Base-by-base conservation (phyloP, 2,888 invertebrate species). In the Lasioglossum figueresi region DNA sequence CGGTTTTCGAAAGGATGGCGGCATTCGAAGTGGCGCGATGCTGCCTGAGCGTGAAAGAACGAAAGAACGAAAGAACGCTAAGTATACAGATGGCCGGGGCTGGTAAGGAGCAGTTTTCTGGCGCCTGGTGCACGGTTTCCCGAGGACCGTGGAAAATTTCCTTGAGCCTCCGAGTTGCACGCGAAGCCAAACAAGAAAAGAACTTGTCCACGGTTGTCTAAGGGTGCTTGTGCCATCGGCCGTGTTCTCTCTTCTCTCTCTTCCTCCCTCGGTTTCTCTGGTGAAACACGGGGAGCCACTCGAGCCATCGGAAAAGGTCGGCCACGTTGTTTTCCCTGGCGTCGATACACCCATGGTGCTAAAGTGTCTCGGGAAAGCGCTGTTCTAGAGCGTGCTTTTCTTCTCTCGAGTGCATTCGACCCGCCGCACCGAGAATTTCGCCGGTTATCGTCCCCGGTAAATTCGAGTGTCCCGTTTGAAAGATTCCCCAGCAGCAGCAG, bases 311-410 rank as follows among this genome's bases (percentile, higher is more conserved):
- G 59, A 81, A 82, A 82, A 83, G 84, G 74, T 84, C 82, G 80
- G 88, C 82, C 23, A 80, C 76, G 87, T 87, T 90, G 88, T 90
- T 88, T 89, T 83, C 84, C 75, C 66, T 45, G 31, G 79, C 82
- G 76, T 75, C 85, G 85, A 85, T 85, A 81, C 79, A 72, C 71
- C 85, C 80, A 66, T 70, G 85, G 75, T 70, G 82, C 74, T 82
- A 78, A 76, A 86, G 82, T 81, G 72, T 71, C 82, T 80, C 78
- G 84, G 66, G 34, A 71, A 84, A 80, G 84, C 79, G 84, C 66
- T 80, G 75, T 80, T 70, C 66, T 78, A 68, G 79, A 82, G 71
- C 80, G 77, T 76, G 76, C 85, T 82, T 86, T 85, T 66, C 88
- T 66, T 84, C 79, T 52, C 84, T 84, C 79, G 76, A 88, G 86